Percentiles rank a stretch among this genome's conserved stretches.
Evolutionary conservation across 2,113 vertebrate genomes (phyloP).

Genomic region (Tachysurus fulvidraco): DNA sequence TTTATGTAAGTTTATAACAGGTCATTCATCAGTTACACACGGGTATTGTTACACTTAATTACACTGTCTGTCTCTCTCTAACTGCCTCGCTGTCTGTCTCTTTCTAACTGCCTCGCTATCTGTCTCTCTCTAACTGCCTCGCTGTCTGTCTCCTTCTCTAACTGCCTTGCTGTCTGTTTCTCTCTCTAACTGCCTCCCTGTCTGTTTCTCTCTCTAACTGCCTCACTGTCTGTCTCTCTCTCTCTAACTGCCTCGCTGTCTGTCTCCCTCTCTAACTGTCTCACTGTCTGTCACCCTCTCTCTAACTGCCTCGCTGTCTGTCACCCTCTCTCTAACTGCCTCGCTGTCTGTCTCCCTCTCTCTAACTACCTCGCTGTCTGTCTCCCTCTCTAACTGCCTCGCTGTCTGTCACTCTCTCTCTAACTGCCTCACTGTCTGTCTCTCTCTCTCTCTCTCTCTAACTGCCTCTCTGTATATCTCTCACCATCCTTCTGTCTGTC

Average conservation of each 20-base stretch:
- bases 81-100: background rate
- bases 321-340: background rate
- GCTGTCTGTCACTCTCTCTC: background rate
- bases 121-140: background rate
- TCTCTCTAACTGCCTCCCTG: background rate
- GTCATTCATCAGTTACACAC: background rate
- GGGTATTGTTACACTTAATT: slow-evolving; percentile 14
- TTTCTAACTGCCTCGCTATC: background rate
- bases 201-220: background rate
- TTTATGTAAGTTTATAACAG: background rate
- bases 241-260: background rate
- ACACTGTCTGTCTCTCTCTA: background rate
- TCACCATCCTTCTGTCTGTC: too few relatives aligned
- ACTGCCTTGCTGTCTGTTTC: background rate
- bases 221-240: background rate
- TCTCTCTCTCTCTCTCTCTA: background rate
- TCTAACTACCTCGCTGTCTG: background rate
- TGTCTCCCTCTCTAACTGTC: background rate
- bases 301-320: background rate
- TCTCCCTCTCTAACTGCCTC: background rate
- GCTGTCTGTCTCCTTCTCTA: background rate
- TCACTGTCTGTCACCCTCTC: background rate
- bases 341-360: background rate
- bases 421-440: background rate
- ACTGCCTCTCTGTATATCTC: too few relatives aligned